Evolutionary conservation across 2,113 vertebrate species (phyloP), one percentile per base, ranked within the genome.

Genomic region (Addax nasomaculatus): DNA sequence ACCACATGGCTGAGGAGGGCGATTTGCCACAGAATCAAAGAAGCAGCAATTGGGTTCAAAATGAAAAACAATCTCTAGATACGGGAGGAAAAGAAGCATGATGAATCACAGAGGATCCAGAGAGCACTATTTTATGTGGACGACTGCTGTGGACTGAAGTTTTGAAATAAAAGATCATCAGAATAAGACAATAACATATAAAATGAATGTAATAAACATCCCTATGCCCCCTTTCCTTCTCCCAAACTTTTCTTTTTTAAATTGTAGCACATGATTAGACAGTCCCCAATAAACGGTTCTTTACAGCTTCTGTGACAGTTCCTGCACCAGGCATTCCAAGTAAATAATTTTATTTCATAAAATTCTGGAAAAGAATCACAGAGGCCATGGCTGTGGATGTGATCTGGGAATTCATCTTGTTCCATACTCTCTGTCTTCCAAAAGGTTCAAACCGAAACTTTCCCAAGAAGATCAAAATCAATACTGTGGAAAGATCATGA

Each of bases 21-120:
- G 36, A 91, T 95, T 97, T 95, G 53, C 94, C 91, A n/a, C 43
- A 49, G 93, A 93, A 89, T 85, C 86, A 88, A 85, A 86, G 60
- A 85, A 88, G 89, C 73, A 96, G 85, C 12, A 33, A 43, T 60
- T 29, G 43, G 90, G 70, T 51, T 95, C 53, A 29, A 90, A 96
- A 85, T 21, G 64, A 93, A 93, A 93, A 95, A 88, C 64, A 88
- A 5, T 58, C 21, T 45, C 53, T 91, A 25, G 58, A 19, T 13
- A n/a, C 1, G 3, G 11, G 33, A n/a, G 14, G 43, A 45, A 33
- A 92, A 51, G 91, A 81, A 55, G 16, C 25, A 7, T 7, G 36
- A 23, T 27, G 43, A 47, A 5, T 4, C 16, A 1, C 17, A 14
- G 16, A 70, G 11, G 36, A 3, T 15, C 33, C 43, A 93, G 45